Percentiles rank a stretch among this genome's conserved stretches.
Conservation (phyloP, 1,140 invertebrate species). For the Neodiprion fabricii region DNA sequence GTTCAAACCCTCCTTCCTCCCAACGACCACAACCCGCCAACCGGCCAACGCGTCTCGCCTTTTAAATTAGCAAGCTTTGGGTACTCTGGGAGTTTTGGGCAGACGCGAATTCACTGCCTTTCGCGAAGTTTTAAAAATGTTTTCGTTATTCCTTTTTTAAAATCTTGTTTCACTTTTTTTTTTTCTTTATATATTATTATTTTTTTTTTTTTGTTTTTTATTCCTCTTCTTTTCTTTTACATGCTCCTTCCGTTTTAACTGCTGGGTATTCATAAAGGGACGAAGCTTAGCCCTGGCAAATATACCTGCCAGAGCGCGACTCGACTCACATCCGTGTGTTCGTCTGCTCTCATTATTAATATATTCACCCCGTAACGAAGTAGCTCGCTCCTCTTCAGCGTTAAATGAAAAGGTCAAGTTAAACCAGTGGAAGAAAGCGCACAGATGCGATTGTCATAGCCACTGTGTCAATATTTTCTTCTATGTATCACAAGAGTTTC, state of each 20-base stretch:
- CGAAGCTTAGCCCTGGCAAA: not conserved
- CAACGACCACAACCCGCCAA: not conserved
- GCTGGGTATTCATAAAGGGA: not conserved
- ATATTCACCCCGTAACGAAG: not conserved
- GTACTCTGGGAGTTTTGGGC: not conserved
- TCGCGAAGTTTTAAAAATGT: not conserved
- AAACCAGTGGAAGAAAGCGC: too few species aligned
- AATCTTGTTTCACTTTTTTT: too few species aligned
- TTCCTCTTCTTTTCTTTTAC: not conserved
- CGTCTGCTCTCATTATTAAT: not conserved
- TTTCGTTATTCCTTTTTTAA: too few species aligned
- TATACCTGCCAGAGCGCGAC: not conserved
- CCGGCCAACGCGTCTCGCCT: conserved; percentile 14
- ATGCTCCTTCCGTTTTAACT: not conserved
- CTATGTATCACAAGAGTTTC: too few species aligned
- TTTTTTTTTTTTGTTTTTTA: not conserved
- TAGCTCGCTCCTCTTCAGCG: not conserved
- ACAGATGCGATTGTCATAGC: too few species aligned
- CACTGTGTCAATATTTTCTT: too few species aligned
- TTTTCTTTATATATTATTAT: not conserved
- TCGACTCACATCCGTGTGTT: not conserved
- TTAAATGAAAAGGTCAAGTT: not conserved
- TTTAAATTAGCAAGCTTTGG: conserved; percentile 36
- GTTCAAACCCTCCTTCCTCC: not conserved
- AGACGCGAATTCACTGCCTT: conserved; percentile 1